phyloP scores from a whole-genome alignment of 2,113 vertebrate genomes.

The Colossoma macropomum region DNA sequence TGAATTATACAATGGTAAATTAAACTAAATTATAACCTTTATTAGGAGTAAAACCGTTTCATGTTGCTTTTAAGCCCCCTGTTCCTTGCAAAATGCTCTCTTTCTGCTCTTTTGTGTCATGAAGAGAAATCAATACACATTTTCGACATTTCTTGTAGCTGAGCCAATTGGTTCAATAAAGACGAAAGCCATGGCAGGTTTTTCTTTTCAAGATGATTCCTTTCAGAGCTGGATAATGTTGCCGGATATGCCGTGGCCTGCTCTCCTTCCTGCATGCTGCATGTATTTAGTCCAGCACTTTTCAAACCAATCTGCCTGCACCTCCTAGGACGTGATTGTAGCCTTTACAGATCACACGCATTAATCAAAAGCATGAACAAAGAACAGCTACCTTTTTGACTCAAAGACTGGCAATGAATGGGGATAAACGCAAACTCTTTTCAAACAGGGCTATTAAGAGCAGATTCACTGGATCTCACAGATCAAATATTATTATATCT shows the following conservation, averaged over 20 bases:
- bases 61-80: not conserved
- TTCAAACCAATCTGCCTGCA: conserved; percentile 20
- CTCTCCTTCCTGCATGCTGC: not conserved
- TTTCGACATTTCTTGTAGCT: conserved; percentile 27
- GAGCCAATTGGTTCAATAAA: conserved; percentile 23
- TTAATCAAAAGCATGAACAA: conserved; percentile 46
- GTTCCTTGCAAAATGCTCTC: conserved; percentile 14
- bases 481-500: conserved; percentile 28
- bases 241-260: conserved; percentile 1
- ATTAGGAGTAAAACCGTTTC: not conserved
- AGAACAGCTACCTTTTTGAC: conserved; percentile 34
- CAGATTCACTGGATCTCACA: conserved; percentile 8
- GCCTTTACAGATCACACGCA: conserved; percentile 52
- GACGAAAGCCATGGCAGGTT: conserved; percentile 8
- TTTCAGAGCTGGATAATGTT: conserved; percentile 33
- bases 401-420: conserved; percentile 44
- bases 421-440: conserved; percentile 45
- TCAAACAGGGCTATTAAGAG: conserved; percentile 7
- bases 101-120: conserved; percentile 17
- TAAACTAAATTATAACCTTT: not conserved
- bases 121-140: conserved; percentile 27
- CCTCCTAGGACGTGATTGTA: conserved; percentile 35
- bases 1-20: not conserved
- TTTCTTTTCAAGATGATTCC: conserved; percentile 21
- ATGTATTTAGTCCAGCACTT: conserved; percentile 24